Percentiles rank a stretch among this genome's conserved stretches.
Conservation (phyloP, 2,113 vertebrate species). For the Fulica atra region DNA sequence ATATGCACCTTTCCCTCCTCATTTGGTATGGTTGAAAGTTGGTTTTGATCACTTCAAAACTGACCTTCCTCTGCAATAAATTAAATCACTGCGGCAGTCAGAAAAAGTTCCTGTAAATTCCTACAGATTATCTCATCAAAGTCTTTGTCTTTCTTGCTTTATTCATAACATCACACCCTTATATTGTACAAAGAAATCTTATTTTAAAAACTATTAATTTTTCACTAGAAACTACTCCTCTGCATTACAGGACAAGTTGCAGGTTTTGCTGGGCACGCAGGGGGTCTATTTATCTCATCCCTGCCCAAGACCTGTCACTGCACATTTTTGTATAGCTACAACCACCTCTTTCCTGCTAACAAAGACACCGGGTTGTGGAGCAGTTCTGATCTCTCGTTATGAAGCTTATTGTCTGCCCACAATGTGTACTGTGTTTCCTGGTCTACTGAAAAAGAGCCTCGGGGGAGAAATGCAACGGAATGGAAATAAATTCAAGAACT, state of each 20-base stretch:
- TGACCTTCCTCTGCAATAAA: not conserved
- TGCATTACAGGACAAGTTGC: not conserved
- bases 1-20: not conserved
- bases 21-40: not conserved
- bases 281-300: not conserved
- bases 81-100: not conserved
- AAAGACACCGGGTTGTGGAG: not conserved
- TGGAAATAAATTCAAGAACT: constrained; percentile 14
- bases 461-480: not conserved
- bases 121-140: not conserved
- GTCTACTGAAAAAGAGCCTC: not conserved
- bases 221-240: not conserved
- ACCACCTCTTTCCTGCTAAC: not conserved
- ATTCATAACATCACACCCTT: not conserved
- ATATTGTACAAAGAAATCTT: not conserved
- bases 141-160: not conserved
- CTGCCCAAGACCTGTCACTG: not conserved
- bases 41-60: not conserved
- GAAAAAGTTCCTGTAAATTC: not conserved
- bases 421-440: not conserved
- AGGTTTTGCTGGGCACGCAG: not conserved
- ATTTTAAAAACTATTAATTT: not conserved
- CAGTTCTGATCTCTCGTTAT: not conserved
- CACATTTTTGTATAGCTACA: not conserved
- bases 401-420: not conserved